Evolutionary conservation across 2,888 invertebrate species (phyloP), one percentile per base, ranked within the genome.

Genomic region (Byasa hedistus): DNA sequence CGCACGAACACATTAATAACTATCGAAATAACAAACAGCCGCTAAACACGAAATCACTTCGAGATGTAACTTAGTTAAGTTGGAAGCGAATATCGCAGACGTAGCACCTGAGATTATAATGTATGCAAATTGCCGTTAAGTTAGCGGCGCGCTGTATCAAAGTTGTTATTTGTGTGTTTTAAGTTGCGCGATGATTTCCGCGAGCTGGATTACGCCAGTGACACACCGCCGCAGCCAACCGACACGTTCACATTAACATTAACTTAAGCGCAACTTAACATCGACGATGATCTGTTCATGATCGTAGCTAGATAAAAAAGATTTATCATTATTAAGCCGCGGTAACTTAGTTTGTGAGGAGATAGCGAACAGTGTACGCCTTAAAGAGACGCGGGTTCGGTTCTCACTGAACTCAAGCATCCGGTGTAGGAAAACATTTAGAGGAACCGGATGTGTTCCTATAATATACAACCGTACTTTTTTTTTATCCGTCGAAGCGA

Each of bases 151-250:
- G 84, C 86, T 87, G 86, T 89, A 89, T 89, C 89, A 88, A 90
- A 91, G 86, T 90, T 89, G 88, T 89, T 91, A 91, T 90, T 90
- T 91, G 91, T 90, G 80, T 88, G 85, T 87, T 87, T 86, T 86
- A 87, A 87, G 84, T 87, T 87, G 74, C 75, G 77, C 71, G 76
- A 83, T 88, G 86, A 91, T 88, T 89, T 88, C 88, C 83, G 82
- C 78, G 73, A 70, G 66, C 72, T 68, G 79, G 82, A 84, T 86
- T 84, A 82, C 72, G 69, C 70, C 61, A 59, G 71, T 56, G 73
- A 77, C 77, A 77, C 72, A 81, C 69, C 66, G 75, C 19, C 39
- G 19, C 1, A 2, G n/a, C 44, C 66, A 21, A 57, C 60, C 23
- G 52, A 24, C 23, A 12, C 24, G 24, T 23, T 62, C n/a, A 23